Evolutionary conservation across 2,888 invertebrate species (phyloP).

Genomic region (Drosophila borealis): DNA sequence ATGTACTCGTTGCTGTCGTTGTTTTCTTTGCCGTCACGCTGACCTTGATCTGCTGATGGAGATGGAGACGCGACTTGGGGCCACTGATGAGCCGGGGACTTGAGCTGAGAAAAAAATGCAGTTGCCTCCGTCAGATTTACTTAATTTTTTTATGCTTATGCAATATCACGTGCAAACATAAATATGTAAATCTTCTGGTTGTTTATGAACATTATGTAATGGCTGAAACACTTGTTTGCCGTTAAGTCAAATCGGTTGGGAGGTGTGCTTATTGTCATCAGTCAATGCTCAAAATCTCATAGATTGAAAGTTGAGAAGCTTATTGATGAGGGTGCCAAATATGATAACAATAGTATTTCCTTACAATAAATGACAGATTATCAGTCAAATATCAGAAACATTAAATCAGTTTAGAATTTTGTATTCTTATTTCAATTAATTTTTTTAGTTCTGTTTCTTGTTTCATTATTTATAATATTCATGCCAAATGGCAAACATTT

Average conservation of each 20-base stretch:
- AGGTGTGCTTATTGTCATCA: constrained; percentile 26
- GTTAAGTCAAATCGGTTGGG: constrained; percentile 17
- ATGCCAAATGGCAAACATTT: no score
- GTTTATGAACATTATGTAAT: constrained; percentile 64
- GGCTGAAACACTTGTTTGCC: constrained; percentile 47
- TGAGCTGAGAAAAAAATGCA: constrained; percentile 45
- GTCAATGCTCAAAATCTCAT: constrained; percentile 12
- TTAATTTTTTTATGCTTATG: constrained; percentile 52
- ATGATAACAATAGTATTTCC: background rate
- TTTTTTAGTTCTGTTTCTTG: no score
- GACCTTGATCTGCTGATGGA: constrained; percentile 66
- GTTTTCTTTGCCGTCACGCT: constrained; percentile 43
- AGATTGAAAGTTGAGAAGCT: background rate
- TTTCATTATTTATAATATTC: no score
- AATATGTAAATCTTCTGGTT: constrained; percentile 64
- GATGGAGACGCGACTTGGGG: constrained; percentile 36
- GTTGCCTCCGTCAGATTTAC: constrained; percentile 41
- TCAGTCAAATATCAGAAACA: no score
- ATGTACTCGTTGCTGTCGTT: constrained; percentile 28
- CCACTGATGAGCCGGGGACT: constrained; percentile 25
- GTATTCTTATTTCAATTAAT: no score
- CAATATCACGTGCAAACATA: constrained; percentile 63
- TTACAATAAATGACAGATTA: no score
- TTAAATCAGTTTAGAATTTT: no score
- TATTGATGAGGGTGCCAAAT: background rate